Conservation (phyloP, 2,888 invertebrate genomes). For the Metallyticus violacea region DNA sequence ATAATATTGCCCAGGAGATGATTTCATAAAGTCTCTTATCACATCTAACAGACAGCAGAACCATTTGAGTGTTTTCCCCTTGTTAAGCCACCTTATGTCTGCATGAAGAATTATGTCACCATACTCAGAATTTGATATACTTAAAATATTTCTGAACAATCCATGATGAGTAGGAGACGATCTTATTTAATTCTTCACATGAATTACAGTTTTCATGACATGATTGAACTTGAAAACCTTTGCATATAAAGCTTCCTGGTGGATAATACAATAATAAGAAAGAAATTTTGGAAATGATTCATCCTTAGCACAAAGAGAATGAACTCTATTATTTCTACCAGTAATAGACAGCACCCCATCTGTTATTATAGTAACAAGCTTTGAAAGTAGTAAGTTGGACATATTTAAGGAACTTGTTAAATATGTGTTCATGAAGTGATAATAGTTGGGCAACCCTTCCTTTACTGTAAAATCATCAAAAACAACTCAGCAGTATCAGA, state of each 20-base stretch:
- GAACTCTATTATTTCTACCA: background rate
- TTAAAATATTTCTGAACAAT: no score
- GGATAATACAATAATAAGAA: background rate
- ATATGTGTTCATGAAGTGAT: background rate
- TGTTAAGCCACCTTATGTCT: no score
- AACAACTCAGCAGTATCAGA: background rate
- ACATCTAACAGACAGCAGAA: no score
- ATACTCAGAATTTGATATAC: no score
- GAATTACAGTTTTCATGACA: no score
- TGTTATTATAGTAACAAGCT: background rate
- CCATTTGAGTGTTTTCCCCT: no score
- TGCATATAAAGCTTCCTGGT: background rate
- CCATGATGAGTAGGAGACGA: no score
- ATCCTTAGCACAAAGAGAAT: conserved; percentile 1
- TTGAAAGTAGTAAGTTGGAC: background rate
- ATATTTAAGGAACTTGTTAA: background rate
- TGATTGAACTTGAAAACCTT: no score
- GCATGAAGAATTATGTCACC: no score
- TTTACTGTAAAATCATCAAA: background rate
- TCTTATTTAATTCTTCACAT: no score
- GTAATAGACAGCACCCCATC: background rate
- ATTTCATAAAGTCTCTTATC: no score
- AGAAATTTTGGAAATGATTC: background rate
- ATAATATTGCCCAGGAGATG: no score
- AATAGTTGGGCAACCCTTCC: background rate